Evolutionary conservation across 2,797 vertebrate genomes (phyloP).

Genomic region (Meriones psammophilus): DNA sequence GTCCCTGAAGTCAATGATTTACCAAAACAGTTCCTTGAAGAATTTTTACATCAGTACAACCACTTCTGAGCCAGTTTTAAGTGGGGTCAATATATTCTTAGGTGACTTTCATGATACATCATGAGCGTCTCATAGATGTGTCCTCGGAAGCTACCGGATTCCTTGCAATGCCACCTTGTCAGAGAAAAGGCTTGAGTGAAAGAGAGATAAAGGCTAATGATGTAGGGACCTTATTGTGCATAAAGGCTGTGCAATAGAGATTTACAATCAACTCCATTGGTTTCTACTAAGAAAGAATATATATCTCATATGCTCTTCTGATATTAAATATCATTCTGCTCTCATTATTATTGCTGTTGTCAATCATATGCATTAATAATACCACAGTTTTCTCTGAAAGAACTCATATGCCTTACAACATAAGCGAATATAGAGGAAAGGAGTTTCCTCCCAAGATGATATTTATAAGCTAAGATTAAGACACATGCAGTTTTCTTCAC

Average conservation of each 20-base stretch:
- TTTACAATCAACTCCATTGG: not conserved
- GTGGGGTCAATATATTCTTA: not conserved
- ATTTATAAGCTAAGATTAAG: not conserved
- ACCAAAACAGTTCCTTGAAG: not conserved
- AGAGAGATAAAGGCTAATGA: not conserved
- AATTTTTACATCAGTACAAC: not conserved
- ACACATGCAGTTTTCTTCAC: conserved; percentile 3
- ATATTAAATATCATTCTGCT: not conserved
- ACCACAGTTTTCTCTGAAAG: not conserved
- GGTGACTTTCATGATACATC: not conserved
- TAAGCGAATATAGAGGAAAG: not conserved
- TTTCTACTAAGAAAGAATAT: not conserved
- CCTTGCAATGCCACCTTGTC: not conserved
- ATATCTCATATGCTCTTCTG: conserved; percentile 2
- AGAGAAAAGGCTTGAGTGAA: conserved; percentile 7
- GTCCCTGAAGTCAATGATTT: not conserved
- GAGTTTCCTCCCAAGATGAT: not conserved
- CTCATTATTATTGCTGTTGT: not conserved
- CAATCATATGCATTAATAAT: not conserved
- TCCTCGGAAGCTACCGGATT: not conserved
- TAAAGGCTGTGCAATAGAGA: not conserved
- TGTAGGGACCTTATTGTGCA: not conserved
- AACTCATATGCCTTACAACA: not conserved
- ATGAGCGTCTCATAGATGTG: not conserved
- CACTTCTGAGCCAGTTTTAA: not conserved